Base-by-base conservation (phyloP, 2,888 invertebrate genomes). In the Fragum fragum region DNA sequence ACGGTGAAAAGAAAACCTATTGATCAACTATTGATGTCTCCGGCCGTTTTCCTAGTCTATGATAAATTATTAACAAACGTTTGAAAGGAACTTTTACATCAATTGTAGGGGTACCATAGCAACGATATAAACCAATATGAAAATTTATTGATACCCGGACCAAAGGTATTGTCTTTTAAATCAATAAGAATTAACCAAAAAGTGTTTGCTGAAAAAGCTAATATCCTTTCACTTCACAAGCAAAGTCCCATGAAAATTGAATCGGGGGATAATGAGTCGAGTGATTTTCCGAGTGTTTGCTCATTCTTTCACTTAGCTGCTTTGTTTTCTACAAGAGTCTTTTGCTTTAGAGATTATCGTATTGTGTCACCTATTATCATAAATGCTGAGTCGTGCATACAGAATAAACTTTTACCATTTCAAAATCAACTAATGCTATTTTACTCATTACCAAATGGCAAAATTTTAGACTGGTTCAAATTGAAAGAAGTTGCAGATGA, bases 11-110 rank as follows among this genome's bases (percentile, higher is more conserved):
- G 59, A 57, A 42, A 18, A 21, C 53, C 23, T 53, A 74, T 74
- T 74, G 74, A 74, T 74, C 68, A 26, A 9, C 11, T 74, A 74
- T 74, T 29, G 74, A 66, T 26, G 66, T 66, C 66, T 74, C 32
- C 36, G 32, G 52, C 53, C 29, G 32, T 53, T 71, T 63, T 39
- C 52, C 68, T 16, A 47, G 71, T 55, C 55, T 78, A 78, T 73
- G 72, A 78, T 83, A 83, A 85, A 83, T 82, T 81, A 83, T 85
- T 83, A 83, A 85, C 76, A 63, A 66, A 72, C 57, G 59, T 83
- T 82, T 81, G 72, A 78, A 78, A 73, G 74, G 76, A 83, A 78
- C 78, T 80, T 74, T 76, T 77, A 66, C 76, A 78, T 73, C 78
- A 70, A 73, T 78, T 80, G 78, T 75, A 80, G 47, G 23, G 79